Evolutionary conservation across 2,888 invertebrate genomes (phyloP), one percentile per base, ranked within the genome.

Genomic region (Epistrophe eligans): DNA sequence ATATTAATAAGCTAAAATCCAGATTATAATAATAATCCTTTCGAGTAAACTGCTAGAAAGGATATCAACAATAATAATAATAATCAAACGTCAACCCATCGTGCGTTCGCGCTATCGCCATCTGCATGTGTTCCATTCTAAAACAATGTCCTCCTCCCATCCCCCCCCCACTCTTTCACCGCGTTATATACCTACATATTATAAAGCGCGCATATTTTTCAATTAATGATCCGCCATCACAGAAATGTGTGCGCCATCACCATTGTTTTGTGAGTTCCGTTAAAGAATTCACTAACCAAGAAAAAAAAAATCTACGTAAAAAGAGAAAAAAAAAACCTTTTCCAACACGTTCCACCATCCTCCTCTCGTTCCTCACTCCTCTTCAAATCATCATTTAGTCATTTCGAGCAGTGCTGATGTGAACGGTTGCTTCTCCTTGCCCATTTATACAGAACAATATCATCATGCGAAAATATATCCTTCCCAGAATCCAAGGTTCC

Each of bases 211-310:
- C 77, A 81, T 81, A 85, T 85, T 85, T 85, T 85, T 77, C 81
- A 85, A 85, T 85, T 85, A 81, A 73, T 73, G 72, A 77, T 70
- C 55, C 77, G 55, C 81, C 77, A 85, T 85, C 81, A 81, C 55
- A 40, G 40, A 72, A 67, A 62, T 80, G 77, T 80, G 77, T 58
- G 66, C 66, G 32, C 50, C 50, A 70, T 52, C 52, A 40, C 52
- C 48, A 66, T 66, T 45, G 32, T 52, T 64, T 76, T 58, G 24
- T 24, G 58, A 66, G 43, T 80, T 71, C 70, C 45, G 60, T 76
- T 82, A 67, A 55, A 55, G 70, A 70, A 70, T 55, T 40, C 55
- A 11, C 38, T 40, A 15, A 55, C 52, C 15, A 24, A 52, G 38
- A n/a, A 45, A 32, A 64, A 40, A 24, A 48, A 79, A 52, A 55